Base-by-base conservation (phyloP, 2,888 invertebrate genomes). In the Cantharis rufa region DNA sequence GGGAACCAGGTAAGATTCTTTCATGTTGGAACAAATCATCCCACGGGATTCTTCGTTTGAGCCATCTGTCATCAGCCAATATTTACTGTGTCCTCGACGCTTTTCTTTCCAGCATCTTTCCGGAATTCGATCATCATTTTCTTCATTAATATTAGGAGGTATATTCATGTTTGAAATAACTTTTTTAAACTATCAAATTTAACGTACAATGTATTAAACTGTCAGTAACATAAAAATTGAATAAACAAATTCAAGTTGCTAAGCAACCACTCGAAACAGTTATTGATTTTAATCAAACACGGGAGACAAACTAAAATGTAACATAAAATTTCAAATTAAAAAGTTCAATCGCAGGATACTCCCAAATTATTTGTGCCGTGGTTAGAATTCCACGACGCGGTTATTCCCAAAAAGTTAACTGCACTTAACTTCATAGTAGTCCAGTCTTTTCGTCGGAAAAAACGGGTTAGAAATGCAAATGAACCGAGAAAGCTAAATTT, bases 11-110 rank as follows among this genome's bases (percentile, higher is more conserved):
- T 84, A 87, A 27, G 83, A 80, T 13, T 80, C 82, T 78, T 85
- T 86, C 86, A 86, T 86, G 13, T 84, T 84, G 5, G 87, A 86
- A 71, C 79, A 79, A 27, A 83, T 76, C 24, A 74, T 79, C 4
- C 76, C 81, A 3, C 76, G 70, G 10, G 68, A 79, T 72, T 76
- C 78, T 73, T 80, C 82, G 78, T 48, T 74, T 69, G 83, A 81
- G 10, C 80, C 85, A 78, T 87, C 86, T 79, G 84, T 81, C 71
- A 86, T 80, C 27, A 87, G 77, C 86, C 86, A 87, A 79, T 85
- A 85, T 82, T 84, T 83, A 70, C 86, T 86, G 73, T 85, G 86
- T 10, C 83, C 84, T 75, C 82, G 83, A 74, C 85, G 83, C 69
- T 80, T 80, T 76, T 84, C 84, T 72, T 80, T 72, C 83, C 84